Conservation (phyloP, 2,797 vertebrate genomes). For the Austrolebias charrua region DNA sequence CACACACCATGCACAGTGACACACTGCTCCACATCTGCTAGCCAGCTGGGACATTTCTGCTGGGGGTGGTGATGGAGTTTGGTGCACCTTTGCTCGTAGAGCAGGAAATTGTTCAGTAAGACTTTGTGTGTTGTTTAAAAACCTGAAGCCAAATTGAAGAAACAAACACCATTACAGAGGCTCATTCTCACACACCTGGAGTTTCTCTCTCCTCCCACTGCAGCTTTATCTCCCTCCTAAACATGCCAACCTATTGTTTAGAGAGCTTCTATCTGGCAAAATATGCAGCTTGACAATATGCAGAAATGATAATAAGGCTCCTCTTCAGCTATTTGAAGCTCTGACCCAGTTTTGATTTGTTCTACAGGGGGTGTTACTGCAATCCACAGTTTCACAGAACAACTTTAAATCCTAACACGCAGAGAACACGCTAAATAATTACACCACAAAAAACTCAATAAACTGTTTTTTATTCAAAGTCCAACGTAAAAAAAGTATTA, state of each 20-base stretch:
- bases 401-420: conserved; percentile 49
- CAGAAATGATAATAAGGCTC: conserved; percentile 67
- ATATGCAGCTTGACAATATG: conserved; percentile 59
- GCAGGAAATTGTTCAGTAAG: conserved; percentile 28
- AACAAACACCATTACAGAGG: conserved; percentile 17
- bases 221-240: conserved; percentile 49
- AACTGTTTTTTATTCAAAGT: not conserved
- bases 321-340: conserved; percentile 68
- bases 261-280: conserved; percentile 63
- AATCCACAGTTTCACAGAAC: conserved; percentile 47
- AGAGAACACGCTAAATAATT: conserved; percentile 43
- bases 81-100: conserved; percentile 49
- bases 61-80: conserved; percentile 35
- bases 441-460: conserved; percentile 37
- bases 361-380: conserved; percentile 50
- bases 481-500: not conserved
- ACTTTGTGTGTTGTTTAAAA: conserved; percentile 56
- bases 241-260: conserved; percentile 65
- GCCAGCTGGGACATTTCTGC: conserved; percentile 29
- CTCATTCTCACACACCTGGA: conserved; percentile 34
- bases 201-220: conserved; percentile 44
- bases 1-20: conserved; percentile 40
- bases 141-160: conserved; percentile 35
- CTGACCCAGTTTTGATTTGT: conserved; percentile 76
- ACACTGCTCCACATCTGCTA: conserved; percentile 23